These are phyloP conservation scores for Silurus meridionalis DNA, from an alignment of 2,113 vertebrate species.

Conservation along the genomic window DNA sequence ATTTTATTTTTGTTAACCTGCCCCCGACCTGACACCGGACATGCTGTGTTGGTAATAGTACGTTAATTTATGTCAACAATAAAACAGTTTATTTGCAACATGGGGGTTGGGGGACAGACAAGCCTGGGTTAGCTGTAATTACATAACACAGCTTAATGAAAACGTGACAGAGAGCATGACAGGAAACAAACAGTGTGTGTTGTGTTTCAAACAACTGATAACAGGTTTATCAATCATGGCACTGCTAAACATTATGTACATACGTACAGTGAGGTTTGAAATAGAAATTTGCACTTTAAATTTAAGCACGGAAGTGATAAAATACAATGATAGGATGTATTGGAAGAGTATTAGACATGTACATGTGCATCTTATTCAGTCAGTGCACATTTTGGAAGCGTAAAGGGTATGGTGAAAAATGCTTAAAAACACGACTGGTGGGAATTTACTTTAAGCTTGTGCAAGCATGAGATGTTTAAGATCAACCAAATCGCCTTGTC, in stretches of 20 bases:
- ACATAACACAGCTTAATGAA: conserved; percentile 3
- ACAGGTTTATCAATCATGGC: neutral
- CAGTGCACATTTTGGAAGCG: neutral
- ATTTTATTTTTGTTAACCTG: neutral
- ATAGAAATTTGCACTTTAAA: neutral
- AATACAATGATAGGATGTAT: neutral
- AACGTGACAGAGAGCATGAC: neutral
- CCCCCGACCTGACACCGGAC: neutral
- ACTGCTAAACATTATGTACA: neutral
- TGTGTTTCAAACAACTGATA: neutral
- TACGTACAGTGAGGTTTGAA: neutral
- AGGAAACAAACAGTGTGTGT: neutral
- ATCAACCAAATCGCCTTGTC: neutral
- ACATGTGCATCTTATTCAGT: neutral
- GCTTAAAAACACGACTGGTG: neutral
- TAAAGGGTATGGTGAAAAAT: neutral
- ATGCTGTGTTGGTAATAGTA: neutral
- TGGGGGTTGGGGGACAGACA: neutral
- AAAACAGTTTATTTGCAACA: neutral
- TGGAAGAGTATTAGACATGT: neutral
- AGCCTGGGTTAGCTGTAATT: neutral
- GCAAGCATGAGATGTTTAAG: neutral
- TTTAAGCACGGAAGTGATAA: neutral
- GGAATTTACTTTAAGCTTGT: neutral
- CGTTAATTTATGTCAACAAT: neutral